Base-by-base conservation (phyloP, 1,140 invertebrate genomes). In the Neuroterus valhalla region DNA sequence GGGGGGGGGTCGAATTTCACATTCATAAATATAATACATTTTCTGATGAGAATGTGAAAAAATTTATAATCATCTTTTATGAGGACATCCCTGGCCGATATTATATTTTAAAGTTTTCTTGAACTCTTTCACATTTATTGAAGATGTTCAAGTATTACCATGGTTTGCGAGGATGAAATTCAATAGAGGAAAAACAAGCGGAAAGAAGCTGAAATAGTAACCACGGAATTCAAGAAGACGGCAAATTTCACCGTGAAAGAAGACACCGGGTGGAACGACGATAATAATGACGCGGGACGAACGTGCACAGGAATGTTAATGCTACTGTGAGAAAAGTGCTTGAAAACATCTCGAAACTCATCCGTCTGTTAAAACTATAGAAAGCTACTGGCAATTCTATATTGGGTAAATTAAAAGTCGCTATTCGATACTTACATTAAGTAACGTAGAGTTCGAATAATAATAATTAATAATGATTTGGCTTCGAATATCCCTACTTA, bases 231-330 rank as follows among this genome's bases (percentile, higher is more conserved):
- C 8, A 55, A 55, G 50, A 12, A 21, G 50, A 55, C 50, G 50
- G 50, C 50, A 55, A 52, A 52, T 52, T 52, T 52, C 48, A 52
- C 17, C 19, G 48, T 52, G 48, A 52, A 55, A 55, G 50, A 12
- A 55, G 50, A 52, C 19, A 52, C 48, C 48, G 48, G 48, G 48
- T 52, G 50, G 23, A 21, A 12, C 50, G 50, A 55, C 21, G 50
- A 55, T 55, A 55, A 55, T 55, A 55, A 55, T 55, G 50, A 55
- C 50, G 19, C 50, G 23, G 50, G 50, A 55, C 50, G 50, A 55
- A 55, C 50, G 50, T 55, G 50, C 50, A 55, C 23, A 26, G 50
- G 50, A 55, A 55, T 55, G 21, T 55, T 55, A 55, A 55, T 55
- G 50, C 50, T 55, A 55, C 50, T 55, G 50, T 55, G 50, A 55